Evolutionary conservation across 53 echinoderm and acorn worm genomes (phyloP).

Genomic region (Antedon mediterranea): DNA sequence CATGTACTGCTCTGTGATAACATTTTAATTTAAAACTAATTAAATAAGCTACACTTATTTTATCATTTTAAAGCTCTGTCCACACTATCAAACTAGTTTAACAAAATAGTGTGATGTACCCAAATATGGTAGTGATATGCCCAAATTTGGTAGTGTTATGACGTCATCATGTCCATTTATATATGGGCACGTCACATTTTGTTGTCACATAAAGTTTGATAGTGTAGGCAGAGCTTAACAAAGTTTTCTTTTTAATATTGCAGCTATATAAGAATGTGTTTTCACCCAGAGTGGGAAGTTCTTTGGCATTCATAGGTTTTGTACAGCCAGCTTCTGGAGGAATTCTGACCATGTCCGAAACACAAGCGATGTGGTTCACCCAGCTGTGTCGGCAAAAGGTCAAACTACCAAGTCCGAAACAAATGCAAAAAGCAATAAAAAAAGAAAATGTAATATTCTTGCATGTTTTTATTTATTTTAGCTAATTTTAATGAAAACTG

Average conservation of each 20-base stretch:
- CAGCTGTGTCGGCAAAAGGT: constrained; percentile 56
- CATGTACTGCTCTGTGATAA: no score
- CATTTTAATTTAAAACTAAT: neutral
- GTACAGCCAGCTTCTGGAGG: constrained; percentile 91
- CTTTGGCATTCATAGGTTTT: constrained; percentile 81
- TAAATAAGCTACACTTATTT: neutral
- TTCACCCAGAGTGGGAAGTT: constrained; percentile 42
- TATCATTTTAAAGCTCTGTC: no score
- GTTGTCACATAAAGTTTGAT: no score
- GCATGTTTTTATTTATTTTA: no score
- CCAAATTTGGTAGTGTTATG: no score
- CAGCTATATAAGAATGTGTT: constrained; percentile 93
- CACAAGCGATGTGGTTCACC: constrained; percentile 79
- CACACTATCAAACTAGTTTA: no score
- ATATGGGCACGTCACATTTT: no score
- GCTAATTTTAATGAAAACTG: no score
- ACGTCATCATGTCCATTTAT: no score
- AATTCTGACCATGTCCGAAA: constrained; percentile 71
- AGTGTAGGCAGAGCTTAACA: no score
- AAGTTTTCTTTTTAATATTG: neutral
- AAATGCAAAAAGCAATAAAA: constrained; percentile 31
- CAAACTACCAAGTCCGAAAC: constrained; percentile 26
- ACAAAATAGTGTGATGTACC: no score
- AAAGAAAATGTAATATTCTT: constrained; percentile 31
- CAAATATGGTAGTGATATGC: no score